Conservation (phyloP, 2,797 vertebrate species). For the Sternarchorhynchus goeldii region DNA sequence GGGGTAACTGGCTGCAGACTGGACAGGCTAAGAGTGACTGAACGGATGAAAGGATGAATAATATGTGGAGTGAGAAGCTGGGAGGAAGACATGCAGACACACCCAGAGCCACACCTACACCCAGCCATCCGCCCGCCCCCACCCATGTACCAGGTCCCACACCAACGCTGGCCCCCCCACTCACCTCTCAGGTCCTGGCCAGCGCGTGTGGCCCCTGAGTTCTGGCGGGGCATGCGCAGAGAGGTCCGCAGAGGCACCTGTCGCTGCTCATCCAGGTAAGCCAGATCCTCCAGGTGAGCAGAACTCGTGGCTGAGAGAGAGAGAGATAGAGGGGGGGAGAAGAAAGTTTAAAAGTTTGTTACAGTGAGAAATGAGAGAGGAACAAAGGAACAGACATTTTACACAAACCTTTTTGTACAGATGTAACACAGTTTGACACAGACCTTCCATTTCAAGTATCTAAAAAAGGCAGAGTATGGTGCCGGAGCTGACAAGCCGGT, state of each 20-base stretch:
- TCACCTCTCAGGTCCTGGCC: conserved; percentile 85
- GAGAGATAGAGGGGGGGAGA: conserved; percentile 40
- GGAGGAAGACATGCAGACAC: too few relatives aligned
- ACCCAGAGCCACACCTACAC: neutral
- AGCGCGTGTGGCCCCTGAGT: conserved; percentile 68
- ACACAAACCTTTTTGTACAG: neutral
- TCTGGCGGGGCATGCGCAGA: conserved; percentile 84
- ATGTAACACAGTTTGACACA: too few relatives aligned
- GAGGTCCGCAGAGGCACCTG: conserved; percentile 83
- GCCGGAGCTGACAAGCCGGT: neutral
- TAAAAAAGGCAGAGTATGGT: too few relatives aligned
- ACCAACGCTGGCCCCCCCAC: neutral
- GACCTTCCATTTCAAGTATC: too few relatives aligned
- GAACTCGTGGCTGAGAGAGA: conserved; percentile 80
- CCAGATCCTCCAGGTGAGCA: conserved; percentile 83
- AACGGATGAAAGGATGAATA: too few relatives aligned
- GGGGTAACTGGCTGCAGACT: too few relatives aligned
- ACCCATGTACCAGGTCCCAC: neutral
- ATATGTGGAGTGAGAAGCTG: too few relatives aligned
- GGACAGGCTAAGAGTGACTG: too few relatives aligned
- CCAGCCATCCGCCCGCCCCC: neutral
- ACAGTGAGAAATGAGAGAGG: too few relatives aligned
- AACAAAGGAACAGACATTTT: too few relatives aligned
- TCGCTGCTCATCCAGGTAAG: conserved; percentile 85
- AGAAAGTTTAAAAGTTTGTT: too few relatives aligned